Base-by-base conservation (phyloP, 2,113 vertebrate species). In the Melanotaenia duboulayi region DNA sequence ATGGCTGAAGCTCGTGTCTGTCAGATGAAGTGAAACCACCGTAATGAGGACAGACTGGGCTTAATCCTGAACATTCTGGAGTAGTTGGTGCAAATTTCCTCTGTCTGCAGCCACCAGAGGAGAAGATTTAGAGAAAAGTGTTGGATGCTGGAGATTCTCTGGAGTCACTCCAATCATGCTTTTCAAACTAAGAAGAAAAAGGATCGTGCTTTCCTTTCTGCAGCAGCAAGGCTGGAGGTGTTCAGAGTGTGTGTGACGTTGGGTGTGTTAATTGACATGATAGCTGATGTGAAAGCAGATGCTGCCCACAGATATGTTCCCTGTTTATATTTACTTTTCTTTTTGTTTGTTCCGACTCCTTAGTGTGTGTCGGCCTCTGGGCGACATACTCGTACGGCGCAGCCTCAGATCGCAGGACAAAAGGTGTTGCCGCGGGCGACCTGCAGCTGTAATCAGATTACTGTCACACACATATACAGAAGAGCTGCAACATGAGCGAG, bases 381-480 rank as follows among this genome's bases (percentile, higher is more conserved):
- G 74, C 71, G 13, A 40, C 65, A 82, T 35, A 22, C 32, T 40
- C 2, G 1, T 57, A 37, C 61, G 46, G n/a, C 73, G 32, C 42
- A 77, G 55, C 56, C 64, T 66, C 52, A n/a, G 12, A 81, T 83
- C 25, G 11, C 49, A 65, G 75, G 66, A 85, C 80, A 84, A 86
- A 86, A 88, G 76, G 74, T 86, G 78, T 69, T 78, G 81, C 83
- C 25, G 76, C 67, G 0, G 77, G 85, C 83, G 11, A 87, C 84
- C 70, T 69, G 71, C 62, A 57, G 76, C 83, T 79, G 85, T 83
- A 89, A 90, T 82, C 74, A 81, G 85, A 89, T 90, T 89, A 90
- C 72, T 87, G 83, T 87, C 67, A 42, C 55, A 82, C 69, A 82
- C 74, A 78, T 69, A 81, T 75, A 74, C 52, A 66, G 70, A 51